Conservation (phyloP, 2,888 invertebrate genomes). For the Sussaba pulchella region DNA sequence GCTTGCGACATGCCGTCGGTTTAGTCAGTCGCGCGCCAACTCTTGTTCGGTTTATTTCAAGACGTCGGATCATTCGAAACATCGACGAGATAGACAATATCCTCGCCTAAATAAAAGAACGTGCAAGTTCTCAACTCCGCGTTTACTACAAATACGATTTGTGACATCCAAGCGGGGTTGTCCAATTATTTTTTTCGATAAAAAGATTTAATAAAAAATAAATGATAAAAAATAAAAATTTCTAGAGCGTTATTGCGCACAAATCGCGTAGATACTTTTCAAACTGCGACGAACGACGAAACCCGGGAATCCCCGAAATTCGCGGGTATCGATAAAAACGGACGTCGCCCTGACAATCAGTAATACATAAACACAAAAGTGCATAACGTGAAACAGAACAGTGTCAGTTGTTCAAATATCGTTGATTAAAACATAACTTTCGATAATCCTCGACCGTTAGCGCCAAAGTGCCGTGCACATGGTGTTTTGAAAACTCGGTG, state of each 20-base stretch:
- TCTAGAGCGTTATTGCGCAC: background rate
- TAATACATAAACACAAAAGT: constrained; percentile 22
- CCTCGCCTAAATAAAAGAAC: background rate
- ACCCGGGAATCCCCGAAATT: background rate
- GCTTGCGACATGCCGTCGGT: constrained; percentile 82
- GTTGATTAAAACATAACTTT: background rate
- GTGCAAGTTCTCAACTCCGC: constrained; percentile 21
- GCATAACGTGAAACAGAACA: constrained; percentile 16
- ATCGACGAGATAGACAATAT: constrained; percentile 7
- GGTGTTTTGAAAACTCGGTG: background rate
- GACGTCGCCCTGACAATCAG: background rate
- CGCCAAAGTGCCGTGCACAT: background rate
- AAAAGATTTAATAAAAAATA: too few relatives aligned
- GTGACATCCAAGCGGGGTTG: too few relatives aligned
- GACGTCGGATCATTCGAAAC: constrained; percentile 37
- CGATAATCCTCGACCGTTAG: background rate
- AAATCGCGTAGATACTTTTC: background rate
- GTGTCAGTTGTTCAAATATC: constrained; percentile 1
- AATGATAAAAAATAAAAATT: background rate
- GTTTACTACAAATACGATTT: background rate
- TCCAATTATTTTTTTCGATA: too few relatives aligned
- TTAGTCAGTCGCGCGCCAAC: constrained; percentile 83
- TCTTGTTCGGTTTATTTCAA: constrained; percentile 76
- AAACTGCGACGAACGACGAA: background rate
- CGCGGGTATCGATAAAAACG: too few relatives aligned